Evolutionary conservation across 2,113 vertebrate species (phyloP), one percentile per base, ranked within the genome.

Genomic region (Tragelaphus scriptus): DNA sequence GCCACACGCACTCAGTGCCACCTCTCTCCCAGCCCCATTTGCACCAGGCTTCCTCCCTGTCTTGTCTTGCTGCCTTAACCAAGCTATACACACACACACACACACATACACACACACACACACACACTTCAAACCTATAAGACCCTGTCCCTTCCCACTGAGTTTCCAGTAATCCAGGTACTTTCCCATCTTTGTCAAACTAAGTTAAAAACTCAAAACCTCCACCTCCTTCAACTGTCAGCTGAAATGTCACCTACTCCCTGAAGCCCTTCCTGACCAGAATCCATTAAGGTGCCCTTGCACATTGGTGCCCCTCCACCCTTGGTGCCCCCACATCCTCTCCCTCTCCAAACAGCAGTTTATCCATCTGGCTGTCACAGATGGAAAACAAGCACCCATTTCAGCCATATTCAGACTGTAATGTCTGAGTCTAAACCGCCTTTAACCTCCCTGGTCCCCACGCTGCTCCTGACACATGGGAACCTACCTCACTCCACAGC

Each of bases 151-250:
- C 40, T 59, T 61, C 32, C n/a, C 40, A 49, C 5, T 5, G n/a
- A 88, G 90, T 40, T 71, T n/a, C 94, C 28, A 55, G 47, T 25
- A 51, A 84, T 21, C 85, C 32, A 51, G 19, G 2, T 81, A 65
- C 81, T 85, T 59, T 51, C 80, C 59, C n/a, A 58, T 80, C 80
- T 88, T 91, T 56, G 87, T 95, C 51, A 71, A 91, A 79, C 23
- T 6, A 65, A 93, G 53, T 82, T 65, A 10, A 84, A 91, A 65
- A 85, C 13, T 21, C 47, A 68, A 68, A 84, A 8, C 59, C 2
- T 14, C 56, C 47, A 77, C 49, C 4, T 79, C 23, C 28, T 87
- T 49, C 32, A 23, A 88, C 63, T 14, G 23, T 47, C 6, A 21
- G 63, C 25, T 91, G 81, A 56, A 82, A 87, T 2, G 26, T 80